Percentiles rank a stretch among this genome's conserved stretches.
Conservation (phyloP, 2,888 invertebrate species). For the Chrysolina haemoptera region DNA sequence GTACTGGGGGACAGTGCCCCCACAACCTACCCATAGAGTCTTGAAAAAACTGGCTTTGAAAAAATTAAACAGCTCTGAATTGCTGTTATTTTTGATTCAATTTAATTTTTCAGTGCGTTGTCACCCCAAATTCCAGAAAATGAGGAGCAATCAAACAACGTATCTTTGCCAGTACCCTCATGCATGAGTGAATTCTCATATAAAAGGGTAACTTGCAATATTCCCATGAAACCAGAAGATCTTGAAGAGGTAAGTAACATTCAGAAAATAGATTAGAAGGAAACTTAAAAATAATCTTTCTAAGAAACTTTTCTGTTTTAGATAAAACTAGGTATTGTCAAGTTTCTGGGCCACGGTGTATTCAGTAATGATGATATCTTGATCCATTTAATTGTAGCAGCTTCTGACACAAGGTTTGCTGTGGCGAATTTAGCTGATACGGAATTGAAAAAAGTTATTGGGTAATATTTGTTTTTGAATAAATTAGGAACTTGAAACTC, state of each 20-base stretch:
- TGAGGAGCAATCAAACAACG: conserved; percentile 51
- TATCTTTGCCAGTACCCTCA: conserved; percentile 76
- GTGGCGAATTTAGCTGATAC: conserved; percentile 91
- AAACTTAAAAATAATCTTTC: background rate
- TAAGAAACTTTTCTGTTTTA: conserved; percentile 59
- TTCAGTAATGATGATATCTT: conserved; percentile 83
- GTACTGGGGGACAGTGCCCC: too few species aligned
- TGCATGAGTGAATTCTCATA: conserved; percentile 85
- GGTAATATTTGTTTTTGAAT: conserved; percentile 68
- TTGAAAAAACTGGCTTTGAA: too few species aligned
- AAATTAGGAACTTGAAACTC: too few species aligned
- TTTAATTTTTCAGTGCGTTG: conserved; percentile 60
- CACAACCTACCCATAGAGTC: too few species aligned
- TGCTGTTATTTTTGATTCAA: too few species aligned
- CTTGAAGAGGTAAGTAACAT: conserved; percentile 80
- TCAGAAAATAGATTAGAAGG: too few species aligned
- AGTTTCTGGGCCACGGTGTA: conserved; percentile 85
- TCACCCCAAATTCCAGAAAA: conserved; percentile 57
- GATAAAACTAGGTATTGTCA: conserved; percentile 85
- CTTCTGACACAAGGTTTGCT: conserved; percentile 90
- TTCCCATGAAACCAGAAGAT: conserved; percentile 82
- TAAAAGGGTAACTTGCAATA: conserved; percentile 82
- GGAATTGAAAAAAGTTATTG: conserved; percentile 84
- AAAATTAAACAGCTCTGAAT: too few species aligned
- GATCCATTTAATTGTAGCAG: conserved; percentile 85